Conservation (phyloP, 2,797 vertebrate species). For the Danio jaintianensis region DNA sequence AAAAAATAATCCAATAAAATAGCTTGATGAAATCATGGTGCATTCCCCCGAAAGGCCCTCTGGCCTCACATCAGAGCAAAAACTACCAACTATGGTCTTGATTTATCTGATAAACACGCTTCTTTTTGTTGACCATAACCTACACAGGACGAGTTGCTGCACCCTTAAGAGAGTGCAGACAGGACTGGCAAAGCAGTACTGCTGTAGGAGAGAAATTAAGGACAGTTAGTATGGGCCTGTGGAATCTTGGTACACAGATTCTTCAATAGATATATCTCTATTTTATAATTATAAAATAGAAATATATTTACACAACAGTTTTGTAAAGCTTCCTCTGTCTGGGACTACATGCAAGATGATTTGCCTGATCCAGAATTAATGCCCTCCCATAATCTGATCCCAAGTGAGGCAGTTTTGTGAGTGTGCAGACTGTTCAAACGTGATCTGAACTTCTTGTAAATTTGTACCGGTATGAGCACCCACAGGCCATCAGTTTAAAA, state of each 20-base stretch:
- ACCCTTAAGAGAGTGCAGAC: constrained; percentile 99
- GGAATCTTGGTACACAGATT: constrained; percentile 96
- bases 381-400: constrained; percentile 59
- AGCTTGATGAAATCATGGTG: constrained; percentile 30
- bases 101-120: constrained; percentile 77
- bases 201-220: constrained; percentile 99
- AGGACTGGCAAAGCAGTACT: constrained; percentile 99
- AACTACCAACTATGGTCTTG: constrained; percentile 47
- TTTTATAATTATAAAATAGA: constrained; percentile 83
- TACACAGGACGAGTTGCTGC: constrained; percentile 99
- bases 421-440: constrained; percentile 32
- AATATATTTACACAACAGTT: constrained; percentile 86
- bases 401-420: constrained; percentile 45
- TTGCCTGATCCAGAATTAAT: constrained; percentile 51
- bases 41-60: constrained; percentile 24
- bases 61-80: constrained; percentile 23
- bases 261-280: constrained; percentile 84
- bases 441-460: background rate
- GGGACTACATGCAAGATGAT: constrained; percentile 80
- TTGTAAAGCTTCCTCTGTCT: constrained; percentile 84
- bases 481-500: constrained; percentile 1
- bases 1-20: constrained; percentile 27
- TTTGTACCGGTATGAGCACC: background rate
- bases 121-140: constrained; percentile 97
- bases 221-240: constrained; percentile 99